phyloP scores from a whole-genome alignment of 2,797 vertebrate genomes.

The Silurus aristotelis region DNA sequence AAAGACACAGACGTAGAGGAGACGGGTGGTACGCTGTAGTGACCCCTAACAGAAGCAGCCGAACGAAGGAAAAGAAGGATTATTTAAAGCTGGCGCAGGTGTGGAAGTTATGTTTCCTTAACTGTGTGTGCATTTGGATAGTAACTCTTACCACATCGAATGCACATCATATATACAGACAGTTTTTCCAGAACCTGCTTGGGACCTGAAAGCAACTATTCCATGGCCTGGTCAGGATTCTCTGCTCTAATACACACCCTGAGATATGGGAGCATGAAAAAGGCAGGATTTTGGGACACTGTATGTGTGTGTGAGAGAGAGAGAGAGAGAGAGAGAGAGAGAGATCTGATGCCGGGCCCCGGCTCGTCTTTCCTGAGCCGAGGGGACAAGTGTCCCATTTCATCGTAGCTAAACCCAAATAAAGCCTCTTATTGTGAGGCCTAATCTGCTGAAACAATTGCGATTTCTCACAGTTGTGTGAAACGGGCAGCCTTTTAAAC shows the following conservation, averaged over 20 bases:
- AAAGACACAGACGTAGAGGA: too few species aligned
- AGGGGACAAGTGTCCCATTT: background rate
- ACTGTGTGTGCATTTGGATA: too few species aligned
- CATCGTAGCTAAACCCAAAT: background rate
- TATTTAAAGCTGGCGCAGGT: too few species aligned
- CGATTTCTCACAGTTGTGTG: background rate
- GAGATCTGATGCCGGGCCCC: background rate
- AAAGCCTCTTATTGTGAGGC: background rate
- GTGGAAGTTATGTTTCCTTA: too few species aligned
- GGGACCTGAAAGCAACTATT: too few species aligned
- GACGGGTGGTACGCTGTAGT: too few species aligned
- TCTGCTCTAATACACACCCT: background rate
- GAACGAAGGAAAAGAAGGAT: too few species aligned
- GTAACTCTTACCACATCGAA: too few species aligned
- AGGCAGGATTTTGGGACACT: background rate
- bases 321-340: too few species aligned
- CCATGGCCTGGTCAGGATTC: background rate
- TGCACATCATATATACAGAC: too few species aligned
- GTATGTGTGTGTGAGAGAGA: background rate
- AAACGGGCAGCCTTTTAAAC: background rate
- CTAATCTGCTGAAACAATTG: slow-evolving; percentile 10
- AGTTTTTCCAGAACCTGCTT: too few species aligned
- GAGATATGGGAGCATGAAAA: background rate
- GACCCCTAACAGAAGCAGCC: too few species aligned
- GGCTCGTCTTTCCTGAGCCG: background rate